Evolutionary conservation across 1,140 invertebrate genomes (phyloP), one percentile per base, ranked within the genome.

Genomic region (honey bee (Apis mellifera)): DNA sequence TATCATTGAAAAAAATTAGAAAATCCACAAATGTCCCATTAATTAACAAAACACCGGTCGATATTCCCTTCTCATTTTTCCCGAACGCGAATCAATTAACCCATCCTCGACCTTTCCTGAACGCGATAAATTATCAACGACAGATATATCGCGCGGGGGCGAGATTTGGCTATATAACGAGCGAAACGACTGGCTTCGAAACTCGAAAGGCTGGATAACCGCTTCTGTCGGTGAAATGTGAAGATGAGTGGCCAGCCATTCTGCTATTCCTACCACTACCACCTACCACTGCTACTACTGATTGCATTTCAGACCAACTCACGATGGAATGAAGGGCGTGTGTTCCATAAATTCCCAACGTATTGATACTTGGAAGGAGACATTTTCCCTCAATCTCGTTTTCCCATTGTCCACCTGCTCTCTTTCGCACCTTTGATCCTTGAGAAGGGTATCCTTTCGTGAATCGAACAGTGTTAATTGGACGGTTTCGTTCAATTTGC

Each of bases 211-310:
- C 26, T 69, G 32, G 54, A 78, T 69, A 65, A 76, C 60, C 48
- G 76, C 32, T 48, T 69, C 64, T 68, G 64, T 55, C 52, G 52
- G 62, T 77, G 50, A 77, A 77, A 77, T 66, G 62, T 54, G 64
- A 78, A 78, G 64, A 78, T 69, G 64, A 78, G 76, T 78, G 64
- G 54, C 65, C 65, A 2, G 15, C 50, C n/a, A 52, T 52, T 42
- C 65, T 50, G 50, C 21, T 68, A 23, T 54, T 48, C n/a, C 76
- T 50, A 42, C 60, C 32, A 48, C 54, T 26, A 26, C n/a, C n/a
- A n/a, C n/a, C 76, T 50, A 42, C 60, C 42, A 48, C 54, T 42
- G 0, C 32, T 59, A 69, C 76, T 26, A 69, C 76, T 26, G 76
- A 78, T 69, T 70, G 76, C 32, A 42, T 42, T 42, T 42, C 32